phyloP scores from a whole-genome alignment of 1,140 invertebrate species.

The Babylonia areolata region DNA sequence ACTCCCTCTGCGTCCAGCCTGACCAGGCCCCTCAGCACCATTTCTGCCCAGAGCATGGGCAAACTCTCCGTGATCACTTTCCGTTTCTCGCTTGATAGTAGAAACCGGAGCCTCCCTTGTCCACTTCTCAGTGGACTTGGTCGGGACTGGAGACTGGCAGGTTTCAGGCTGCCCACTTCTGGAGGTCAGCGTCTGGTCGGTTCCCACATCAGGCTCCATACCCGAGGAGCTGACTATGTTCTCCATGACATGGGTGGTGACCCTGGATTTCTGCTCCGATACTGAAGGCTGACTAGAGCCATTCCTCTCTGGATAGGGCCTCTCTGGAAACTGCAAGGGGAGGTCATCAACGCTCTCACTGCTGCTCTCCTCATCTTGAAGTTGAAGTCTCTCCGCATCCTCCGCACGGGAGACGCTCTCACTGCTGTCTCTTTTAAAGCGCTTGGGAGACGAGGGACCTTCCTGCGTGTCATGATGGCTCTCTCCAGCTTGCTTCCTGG shows the following conservation, averaged over 20 bases:
- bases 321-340: background rate
- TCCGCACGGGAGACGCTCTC: background rate
- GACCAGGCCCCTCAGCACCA: background rate
- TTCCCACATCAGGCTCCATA: constrained; percentile 18
- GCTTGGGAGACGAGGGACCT: background rate
- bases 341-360: background rate
- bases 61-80: background rate
- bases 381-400: background rate
- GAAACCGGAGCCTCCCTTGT: no score
- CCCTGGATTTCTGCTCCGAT: background rate
- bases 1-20: background rate
- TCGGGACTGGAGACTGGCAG: background rate
- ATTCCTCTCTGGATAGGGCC: background rate
- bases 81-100: background rate
- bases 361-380: background rate
- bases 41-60: background rate
- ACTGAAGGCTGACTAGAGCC: background rate
- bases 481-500: background rate
- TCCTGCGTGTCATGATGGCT: background rate
- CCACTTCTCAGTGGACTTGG: background rate
- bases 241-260: constrained; percentile 1
- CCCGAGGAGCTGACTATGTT: constrained; percentile 32
- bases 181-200: background rate
- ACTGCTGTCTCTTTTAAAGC: no score
- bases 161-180: background rate